Percentiles rank a stretch among this genome's conserved stretches.
These are phyloP conservation scores for Corvus cornix DNA, from an alignment of 2,113 vertebrate species.

Conservation along the genomic window DNA sequence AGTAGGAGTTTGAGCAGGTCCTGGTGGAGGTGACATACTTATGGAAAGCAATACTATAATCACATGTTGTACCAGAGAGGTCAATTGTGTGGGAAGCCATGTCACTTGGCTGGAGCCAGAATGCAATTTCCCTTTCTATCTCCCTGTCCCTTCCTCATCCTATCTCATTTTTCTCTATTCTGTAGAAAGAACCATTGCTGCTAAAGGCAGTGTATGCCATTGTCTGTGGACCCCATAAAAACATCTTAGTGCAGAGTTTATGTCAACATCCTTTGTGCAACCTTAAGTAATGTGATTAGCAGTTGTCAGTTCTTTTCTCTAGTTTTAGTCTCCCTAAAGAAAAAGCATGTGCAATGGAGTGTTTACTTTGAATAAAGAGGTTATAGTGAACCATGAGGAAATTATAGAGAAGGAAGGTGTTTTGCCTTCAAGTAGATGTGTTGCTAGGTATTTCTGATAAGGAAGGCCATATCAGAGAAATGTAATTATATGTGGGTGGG, in stretches of 20 bases:
- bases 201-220: neutral
- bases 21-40: neutral
- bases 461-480: neutral
- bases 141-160: neutral
- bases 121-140: neutral
- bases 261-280: neutral
- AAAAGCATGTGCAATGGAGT: neutral
- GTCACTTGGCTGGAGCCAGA: neutral
- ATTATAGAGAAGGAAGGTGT: neutral
- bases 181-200: neutral
- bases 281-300: neutral
- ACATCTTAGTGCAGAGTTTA: neutral
- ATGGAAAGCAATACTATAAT: neutral
- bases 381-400: neutral
- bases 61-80: neutral
- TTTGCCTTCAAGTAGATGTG: neutral
- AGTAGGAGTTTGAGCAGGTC: neutral
- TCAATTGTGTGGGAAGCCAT: neutral
- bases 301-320: neutral
- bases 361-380: neutral
- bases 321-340: neutral
- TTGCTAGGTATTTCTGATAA: neutral
- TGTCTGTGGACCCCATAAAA: neutral
- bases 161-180: neutral
- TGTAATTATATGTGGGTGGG: neutral